phyloP scores from a whole-genome alignment of 1,140 invertebrate genomes.

The Leptopilina boulardi region DNA sequence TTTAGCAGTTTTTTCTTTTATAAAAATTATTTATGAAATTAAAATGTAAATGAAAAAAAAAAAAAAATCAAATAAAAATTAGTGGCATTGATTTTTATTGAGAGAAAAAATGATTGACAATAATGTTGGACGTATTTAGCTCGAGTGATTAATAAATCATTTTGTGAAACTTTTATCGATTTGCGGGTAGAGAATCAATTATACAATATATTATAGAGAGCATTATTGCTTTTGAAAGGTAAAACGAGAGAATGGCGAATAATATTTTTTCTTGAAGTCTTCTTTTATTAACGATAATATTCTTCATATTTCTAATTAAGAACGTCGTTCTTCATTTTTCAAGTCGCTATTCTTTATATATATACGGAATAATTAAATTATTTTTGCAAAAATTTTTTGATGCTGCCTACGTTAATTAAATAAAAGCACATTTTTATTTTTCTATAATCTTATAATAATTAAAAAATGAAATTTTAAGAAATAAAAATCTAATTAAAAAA shows the following conservation, averaged over 20 bases:
- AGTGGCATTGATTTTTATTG: neutral
- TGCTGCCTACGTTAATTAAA: too few species aligned
- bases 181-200: neutral
- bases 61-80: neutral
- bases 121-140: neutral
- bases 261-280: neutral
- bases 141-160: neutral
- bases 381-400: too few species aligned
- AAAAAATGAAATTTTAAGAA: too few species aligned
- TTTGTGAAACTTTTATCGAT: neutral
- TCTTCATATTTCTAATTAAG: slow-evolving; percentile 2
- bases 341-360: too few species aligned
- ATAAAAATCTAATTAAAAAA: too few species aligned
- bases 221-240: neutral
- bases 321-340: neutral
- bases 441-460: too few species aligned
- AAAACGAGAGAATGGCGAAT: neutral
- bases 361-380: too few species aligned
- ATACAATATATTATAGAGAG: neutral
- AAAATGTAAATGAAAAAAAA: too few species aligned
- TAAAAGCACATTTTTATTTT: too few species aligned
- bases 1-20: too few species aligned
- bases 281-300: neutral
- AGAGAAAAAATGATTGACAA: neutral
- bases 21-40: too few species aligned